These are phyloP conservation scores for Punctoribates punctum DNA, from an alignment of 2,888 invertebrate genomes.

Conservation along the genomic window DNA sequence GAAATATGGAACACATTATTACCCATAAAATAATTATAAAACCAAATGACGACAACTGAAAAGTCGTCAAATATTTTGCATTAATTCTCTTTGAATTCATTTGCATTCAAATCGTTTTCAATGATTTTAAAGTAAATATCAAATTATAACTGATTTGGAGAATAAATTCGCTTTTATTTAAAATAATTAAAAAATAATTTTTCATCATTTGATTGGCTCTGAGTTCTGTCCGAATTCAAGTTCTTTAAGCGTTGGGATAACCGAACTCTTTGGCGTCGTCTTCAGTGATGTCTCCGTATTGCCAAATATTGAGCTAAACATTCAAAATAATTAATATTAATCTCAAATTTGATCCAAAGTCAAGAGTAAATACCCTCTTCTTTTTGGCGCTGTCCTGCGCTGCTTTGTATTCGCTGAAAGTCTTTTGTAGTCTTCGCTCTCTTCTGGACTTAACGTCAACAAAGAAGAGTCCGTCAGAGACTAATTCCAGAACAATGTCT, in stretches of 20 bases:
- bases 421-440: conserved; percentile 72
- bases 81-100: no score
- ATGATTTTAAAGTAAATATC: background rate
- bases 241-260: conserved; percentile 32
- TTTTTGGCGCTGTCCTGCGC: conserved; percentile 83
- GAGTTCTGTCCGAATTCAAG: background rate
- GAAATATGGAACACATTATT: no score
- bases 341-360: background rate
- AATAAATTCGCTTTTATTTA: background rate
- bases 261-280: conserved; percentile 62
- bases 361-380: conserved; percentile 55
- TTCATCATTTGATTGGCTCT: background rate
- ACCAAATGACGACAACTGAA: no score
- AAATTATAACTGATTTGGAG: background rate
- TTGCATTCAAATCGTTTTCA: background rate
- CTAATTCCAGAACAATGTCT: conserved; percentile 71
- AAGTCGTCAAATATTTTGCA: no score
- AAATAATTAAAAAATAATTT: background rate
- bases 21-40: no score
- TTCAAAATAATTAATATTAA: conserved; percentile 34
- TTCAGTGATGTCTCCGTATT: conserved; percentile 96
- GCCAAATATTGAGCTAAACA: conserved; percentile 82
- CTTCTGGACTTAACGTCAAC: conserved; percentile 66
- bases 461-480: conserved; percentile 78
- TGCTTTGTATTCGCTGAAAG: conserved; percentile 74